Conservation (phyloP, 2,797 vertebrate species). For the Lutjanus argentimaculatus region DNA sequence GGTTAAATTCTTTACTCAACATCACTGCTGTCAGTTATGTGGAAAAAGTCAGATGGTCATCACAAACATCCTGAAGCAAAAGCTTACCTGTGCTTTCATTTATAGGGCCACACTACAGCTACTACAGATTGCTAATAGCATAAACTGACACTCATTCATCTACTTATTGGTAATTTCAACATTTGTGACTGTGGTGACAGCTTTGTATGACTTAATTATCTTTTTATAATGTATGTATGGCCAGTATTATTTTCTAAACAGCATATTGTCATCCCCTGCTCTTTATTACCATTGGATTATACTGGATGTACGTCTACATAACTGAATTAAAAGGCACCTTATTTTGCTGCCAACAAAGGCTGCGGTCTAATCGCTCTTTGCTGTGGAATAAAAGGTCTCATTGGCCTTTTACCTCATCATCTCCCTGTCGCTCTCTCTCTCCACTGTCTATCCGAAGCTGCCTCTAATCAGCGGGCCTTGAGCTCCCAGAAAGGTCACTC, state of each 20-base stretch:
- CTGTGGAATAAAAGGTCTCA: conserved; percentile 66
- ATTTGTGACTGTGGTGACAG: background rate
- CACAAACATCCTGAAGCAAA: background rate
- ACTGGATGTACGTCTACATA: conserved; percentile 30
- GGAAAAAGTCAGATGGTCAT: background rate
- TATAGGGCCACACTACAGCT: background rate
- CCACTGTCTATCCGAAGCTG: conserved; percentile 63
- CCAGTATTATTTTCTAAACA: background rate
- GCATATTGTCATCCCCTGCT: background rate
- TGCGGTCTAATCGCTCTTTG: conserved; percentile 55
- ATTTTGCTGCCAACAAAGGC: conserved; percentile 53
- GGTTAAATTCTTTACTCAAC: background rate
- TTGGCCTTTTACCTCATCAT: conserved; percentile 71
- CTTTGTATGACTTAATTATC: background rate
- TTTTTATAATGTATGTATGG: background rate
- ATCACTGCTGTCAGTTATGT: background rate
- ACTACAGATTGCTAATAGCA: background rate
- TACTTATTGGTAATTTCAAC: no score
- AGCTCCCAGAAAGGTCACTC: conserved; percentile 86
- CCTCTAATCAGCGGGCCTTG: conserved; percentile 86
- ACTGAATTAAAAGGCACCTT: conserved; percentile 49
- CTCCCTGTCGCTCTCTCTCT: conserved; percentile 28
- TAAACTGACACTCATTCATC: background rate
- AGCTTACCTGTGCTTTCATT: background rate
- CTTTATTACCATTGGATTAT: conserved; percentile 13